phyloP scores from a whole-genome alignment of 2,113 vertebrate genomes.

The Oceanodroma tethys region DNA sequence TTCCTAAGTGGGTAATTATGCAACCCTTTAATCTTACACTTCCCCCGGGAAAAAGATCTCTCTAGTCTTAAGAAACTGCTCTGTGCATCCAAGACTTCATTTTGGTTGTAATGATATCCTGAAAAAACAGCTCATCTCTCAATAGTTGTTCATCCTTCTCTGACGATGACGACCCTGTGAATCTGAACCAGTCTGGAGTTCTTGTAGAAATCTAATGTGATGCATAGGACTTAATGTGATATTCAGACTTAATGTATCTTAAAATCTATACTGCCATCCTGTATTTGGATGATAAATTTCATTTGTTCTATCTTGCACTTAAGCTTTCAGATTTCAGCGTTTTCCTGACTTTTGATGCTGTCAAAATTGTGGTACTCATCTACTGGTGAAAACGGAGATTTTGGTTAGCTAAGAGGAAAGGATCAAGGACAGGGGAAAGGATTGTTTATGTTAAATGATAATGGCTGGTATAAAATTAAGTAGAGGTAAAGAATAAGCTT shows the following conservation, averaged over 20 bases:
- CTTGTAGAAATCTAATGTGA: background rate
- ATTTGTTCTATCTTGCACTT: background rate
- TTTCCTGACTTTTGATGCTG: background rate
- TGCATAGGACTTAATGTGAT: background rate
- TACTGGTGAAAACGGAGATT: background rate
- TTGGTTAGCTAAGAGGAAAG: background rate
- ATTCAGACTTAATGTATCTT: background rate
- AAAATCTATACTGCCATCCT: background rate
- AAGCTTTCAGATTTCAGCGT: background rate
- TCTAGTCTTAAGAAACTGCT: background rate
- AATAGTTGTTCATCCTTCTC: background rate
- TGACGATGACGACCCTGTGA: background rate
- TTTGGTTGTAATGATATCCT: background rate
- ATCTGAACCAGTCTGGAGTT: background rate
- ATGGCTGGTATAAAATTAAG: background rate
- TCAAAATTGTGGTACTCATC: background rate
- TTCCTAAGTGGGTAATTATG: conserved; percentile 21
- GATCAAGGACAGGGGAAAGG: background rate
- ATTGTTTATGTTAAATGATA: background rate
- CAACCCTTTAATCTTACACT: conserved; percentile 13
- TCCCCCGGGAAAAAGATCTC: background rate
- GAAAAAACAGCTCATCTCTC: background rate
- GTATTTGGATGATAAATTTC: background rate
- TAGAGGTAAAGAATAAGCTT: background rate
- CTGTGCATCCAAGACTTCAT: background rate